These are phyloP conservation scores for Microcebus griseorufus DNA, from an alignment of 2,113 vertebrate species.

Conservation along the genomic window DNA sequence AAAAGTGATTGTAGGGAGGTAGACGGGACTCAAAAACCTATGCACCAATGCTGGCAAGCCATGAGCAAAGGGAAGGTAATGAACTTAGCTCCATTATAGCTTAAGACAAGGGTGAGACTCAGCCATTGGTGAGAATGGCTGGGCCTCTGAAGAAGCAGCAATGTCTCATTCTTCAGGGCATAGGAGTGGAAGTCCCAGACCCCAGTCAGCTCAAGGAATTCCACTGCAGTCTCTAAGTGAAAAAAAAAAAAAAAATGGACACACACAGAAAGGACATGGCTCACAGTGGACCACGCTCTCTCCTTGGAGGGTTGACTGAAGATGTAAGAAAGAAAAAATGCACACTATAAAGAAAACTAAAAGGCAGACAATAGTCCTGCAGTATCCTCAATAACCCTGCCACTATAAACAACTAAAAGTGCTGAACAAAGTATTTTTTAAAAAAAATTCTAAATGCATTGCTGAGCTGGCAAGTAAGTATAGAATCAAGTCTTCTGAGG, in stretches of 20 bases:
- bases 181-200: not conserved
- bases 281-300: not conserved
- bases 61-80: not conserved
- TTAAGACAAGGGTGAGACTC: not conserved
- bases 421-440: not conserved
- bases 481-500: conserved; percentile 24
- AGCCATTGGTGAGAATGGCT: not conserved
- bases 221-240: not conserved
- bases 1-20: not conserved
- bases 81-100: not conserved
- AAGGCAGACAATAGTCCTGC: not conserved
- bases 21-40: not conserved
- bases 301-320: not conserved
- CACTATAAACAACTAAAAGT: conserved; percentile 1
- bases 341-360: conserved; percentile 14
- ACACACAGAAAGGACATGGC: not conserved
- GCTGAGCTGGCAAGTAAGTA: not conserved
- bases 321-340: not conserved
- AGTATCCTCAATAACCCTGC: not conserved
- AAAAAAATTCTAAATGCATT: not conserved
- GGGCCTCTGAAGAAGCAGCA: not conserved
- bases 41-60: not conserved
- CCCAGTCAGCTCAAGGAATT: not conserved
- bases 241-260: not conserved
- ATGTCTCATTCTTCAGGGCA: not conserved